Conservation (phyloP, 2,113 vertebrate genomes). For the Leptocoma aspasia region DNA sequence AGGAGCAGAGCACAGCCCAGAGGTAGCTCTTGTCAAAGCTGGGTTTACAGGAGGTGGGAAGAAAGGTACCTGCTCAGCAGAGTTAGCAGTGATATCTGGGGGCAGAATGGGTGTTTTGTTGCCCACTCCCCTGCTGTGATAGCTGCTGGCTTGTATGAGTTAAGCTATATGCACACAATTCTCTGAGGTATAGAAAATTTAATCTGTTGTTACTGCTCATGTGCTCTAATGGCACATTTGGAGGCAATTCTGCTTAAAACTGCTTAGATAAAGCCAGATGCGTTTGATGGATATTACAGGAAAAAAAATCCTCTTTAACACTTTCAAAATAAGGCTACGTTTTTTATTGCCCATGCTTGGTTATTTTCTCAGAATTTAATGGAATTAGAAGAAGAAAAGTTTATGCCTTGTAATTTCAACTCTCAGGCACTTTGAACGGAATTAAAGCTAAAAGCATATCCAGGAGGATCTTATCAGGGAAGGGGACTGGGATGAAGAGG, state of each 20-base stretch:
- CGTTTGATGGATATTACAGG: not conserved
- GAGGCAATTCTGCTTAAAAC: conserved; percentile 10
- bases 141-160: not conserved
- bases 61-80: not conserved
- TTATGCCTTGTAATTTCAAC: not conserved
- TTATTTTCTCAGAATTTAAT: not conserved
- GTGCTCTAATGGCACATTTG: not conserved
- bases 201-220: conserved; percentile 12
- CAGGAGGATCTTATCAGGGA: not conserved
- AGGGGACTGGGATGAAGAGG: not conserved
- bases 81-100: not conserved
- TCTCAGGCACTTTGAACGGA: not conserved
- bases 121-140: not conserved
- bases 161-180: not conserved
- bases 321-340: not conserved
- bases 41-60: not conserved
- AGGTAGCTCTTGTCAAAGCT: not conserved
- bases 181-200: not conserved
- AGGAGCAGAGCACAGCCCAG: not conserved
- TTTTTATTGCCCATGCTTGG: not conserved
- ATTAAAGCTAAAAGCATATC: not conserved
- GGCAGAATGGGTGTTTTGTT: not conserved
- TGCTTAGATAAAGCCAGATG: not conserved
- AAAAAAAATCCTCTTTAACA: not conserved
- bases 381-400: not conserved